phyloP scores from a whole-genome alignment of 2,888 invertebrate genomes.

The Drosophila nr. fundita region DNA sequence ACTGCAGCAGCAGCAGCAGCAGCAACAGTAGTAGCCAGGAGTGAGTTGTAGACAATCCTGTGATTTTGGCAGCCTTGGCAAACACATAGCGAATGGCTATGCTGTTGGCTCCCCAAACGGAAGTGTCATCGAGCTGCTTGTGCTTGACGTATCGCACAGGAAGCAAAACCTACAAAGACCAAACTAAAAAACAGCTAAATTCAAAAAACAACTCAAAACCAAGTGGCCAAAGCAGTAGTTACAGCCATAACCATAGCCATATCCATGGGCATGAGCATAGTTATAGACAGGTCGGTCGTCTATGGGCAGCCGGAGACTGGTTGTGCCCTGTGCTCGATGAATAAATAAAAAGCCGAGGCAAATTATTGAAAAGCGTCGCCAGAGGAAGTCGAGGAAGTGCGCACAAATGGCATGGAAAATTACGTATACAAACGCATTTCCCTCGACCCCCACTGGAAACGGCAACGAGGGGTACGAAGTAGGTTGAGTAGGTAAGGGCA shows the following conservation, averaged over 20 bases:
- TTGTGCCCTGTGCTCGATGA: slow-evolving; percentile 45
- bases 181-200: slow-evolving; percentile 39
- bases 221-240: slow-evolving; percentile 1
- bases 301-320: slow-evolving; percentile 47
- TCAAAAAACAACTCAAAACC: slow-evolving; percentile 14
- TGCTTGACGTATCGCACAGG: slow-evolving; percentile 44
- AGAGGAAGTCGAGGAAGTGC: slow-evolving; percentile 64
- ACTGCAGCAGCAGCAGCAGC: slow-evolving; percentile 18
- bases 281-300: slow-evolving; percentile 14
- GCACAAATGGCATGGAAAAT: slow-evolving; percentile 58
- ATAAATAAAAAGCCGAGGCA: slow-evolving; percentile 62
- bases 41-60: neutral
- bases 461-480: neutral
- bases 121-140: slow-evolving; percentile 40
- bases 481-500: neutral
- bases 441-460: neutral
- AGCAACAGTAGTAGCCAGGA: neutral
- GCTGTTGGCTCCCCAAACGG: slow-evolving; percentile 34
- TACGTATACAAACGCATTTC: slow-evolving; percentile 49
- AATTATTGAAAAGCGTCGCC: slow-evolving; percentile 51
- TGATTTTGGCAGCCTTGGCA: slow-evolving; percentile 25
- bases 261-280: slow-evolving; percentile 22
- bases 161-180: slow-evolving; percentile 60
- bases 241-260: slow-evolving; percentile 11
- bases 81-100: slow-evolving; percentile 5